Evolutionary conservation across 2,888 invertebrate genomes (phyloP), one percentile per base, ranked within the genome.

Genomic region (Hypena proboscidalis): DNA sequence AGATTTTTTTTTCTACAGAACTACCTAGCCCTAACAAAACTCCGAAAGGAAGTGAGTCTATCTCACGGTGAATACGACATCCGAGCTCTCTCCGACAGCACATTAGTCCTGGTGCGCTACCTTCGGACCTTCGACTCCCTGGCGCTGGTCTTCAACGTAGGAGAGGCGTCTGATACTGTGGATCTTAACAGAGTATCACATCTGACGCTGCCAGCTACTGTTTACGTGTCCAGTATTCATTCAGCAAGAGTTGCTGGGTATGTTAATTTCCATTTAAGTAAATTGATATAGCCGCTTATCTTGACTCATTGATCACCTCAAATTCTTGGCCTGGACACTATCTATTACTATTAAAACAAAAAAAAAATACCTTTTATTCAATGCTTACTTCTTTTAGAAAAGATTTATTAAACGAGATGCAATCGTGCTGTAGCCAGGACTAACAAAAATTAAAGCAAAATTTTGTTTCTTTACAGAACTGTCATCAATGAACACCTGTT

Each of bases 101-200:
- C 68, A 2, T 70, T 83, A 45, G 74, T 85, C 53, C 54, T 86
- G n/a, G 78, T 82, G 20, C 68, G 86, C 2, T 67, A 77, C 40
- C 72, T 86, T 1, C 43, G 58, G 20, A 76, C 73, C 8, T 63
- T 70, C 40, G 79, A 82, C 26, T 74, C 80, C 0, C 65, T 73
- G 45, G 79, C 84, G 0, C 75, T 93, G n/a, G 67, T 93, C 1
- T 80, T 93, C 44, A 94, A 94, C 69, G 88, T 93, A 14, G 91
- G 90, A 0, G 67, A 75, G 0, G 54, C 41, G 4, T 50, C 78
- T 6, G 83, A 90, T 41, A 58, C 65, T 0, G 74, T 92, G 0
- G 82, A 92, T 49, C 69, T 93, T 42, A 39, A 44, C 6, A 61
- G 66, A 33, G 60, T 81, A 0, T 61, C 70, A 0, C 59, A 75